phyloP scores from a whole-genome alignment of 2,113 vertebrate genomes.

The Neomonachus schauinslandi region DNA sequence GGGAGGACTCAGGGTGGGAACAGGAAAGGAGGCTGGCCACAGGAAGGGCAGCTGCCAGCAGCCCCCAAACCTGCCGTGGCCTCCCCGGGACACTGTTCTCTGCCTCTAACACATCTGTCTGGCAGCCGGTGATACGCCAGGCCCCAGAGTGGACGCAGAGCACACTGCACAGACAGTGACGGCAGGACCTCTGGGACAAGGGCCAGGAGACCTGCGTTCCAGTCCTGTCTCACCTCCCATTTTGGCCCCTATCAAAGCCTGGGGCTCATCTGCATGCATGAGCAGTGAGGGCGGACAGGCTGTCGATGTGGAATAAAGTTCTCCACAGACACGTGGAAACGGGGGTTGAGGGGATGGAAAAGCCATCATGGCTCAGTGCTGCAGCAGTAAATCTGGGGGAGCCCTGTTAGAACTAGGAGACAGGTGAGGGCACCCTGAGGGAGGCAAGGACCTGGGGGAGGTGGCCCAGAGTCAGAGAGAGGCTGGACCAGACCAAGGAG shows the following conservation, averaged over 20 bases:
- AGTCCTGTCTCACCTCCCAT: background rate
- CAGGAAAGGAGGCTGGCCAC: background rate
- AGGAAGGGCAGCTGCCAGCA: background rate
- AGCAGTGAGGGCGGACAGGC: background rate
- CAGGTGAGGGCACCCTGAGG: background rate
- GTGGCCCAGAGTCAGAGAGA: background rate
- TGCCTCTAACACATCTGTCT: background rate
- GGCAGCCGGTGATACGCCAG: background rate
- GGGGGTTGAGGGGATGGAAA: background rate
- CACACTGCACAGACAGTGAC: background rate
- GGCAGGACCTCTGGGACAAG: background rate
- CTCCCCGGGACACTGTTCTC: background rate
- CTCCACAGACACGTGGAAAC: accelerated
- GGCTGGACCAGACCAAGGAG: background rate
- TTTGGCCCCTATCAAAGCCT: background rate
- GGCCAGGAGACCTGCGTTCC: background rate
- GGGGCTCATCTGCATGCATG: background rate
- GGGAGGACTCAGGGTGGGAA: background rate
- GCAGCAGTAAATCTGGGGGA: background rate
- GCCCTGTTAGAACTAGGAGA: background rate
- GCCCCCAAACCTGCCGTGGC: background rate
- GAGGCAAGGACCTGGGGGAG: background rate
- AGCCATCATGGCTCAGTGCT: background rate
- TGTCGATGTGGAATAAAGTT: accelerated
- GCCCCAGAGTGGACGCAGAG: accelerated